Evolutionary conservation across 92 coral and sea anemone genomes (phyloP), one percentile per base, ranked within the genome.

Genomic region (Parazoanthus atlanticus): DNA sequence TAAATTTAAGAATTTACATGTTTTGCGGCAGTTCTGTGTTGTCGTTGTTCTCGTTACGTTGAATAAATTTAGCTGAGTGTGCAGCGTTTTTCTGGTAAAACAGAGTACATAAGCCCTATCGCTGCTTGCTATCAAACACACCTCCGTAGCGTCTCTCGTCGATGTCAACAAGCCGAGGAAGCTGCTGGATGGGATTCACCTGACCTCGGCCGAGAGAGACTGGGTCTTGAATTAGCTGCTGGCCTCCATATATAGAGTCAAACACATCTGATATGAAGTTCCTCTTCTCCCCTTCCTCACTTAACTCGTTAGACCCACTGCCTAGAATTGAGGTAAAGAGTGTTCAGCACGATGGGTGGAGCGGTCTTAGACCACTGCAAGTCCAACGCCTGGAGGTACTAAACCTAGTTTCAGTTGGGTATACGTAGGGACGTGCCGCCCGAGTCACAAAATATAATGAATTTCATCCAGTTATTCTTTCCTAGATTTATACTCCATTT

Each of bases 71-170:
- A 52, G 58, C 21, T 52, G 58, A 13, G 19, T 13, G 58, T 52
- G 19, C 58, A 52, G 12, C 0, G 58, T 16, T 19, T 13, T 13
- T 52, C 58, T 52, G 58, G 21, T 52, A 52, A 52, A 52, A 52
- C 19, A 13, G 19, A 52, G 58, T 52, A 19, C 12, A 46, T 16
- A 52, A 13, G 21, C 10, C 58, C 2, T 0, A 52, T 52, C 58
- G 58, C 58, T 52, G 58, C 58, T 52, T 61, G 69, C 28, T 61
- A 61, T 61, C 69, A 61, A 61, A 61, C 69, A 25, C 30, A 95
- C 98, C 96, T 69, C 95, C 94, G 75, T 91, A 91, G 2, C 93
- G 84, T 29, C 74, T 65, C 69, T 95, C 98, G 82, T 95, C 94
- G 34, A 95, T 91, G 19, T 76, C 93, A 40, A 82, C 88, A 41